These are phyloP conservation scores for Scrobipalpa atriplicella DNA, from an alignment of 2,888 invertebrate species.

Conservation along the genomic window DNA sequence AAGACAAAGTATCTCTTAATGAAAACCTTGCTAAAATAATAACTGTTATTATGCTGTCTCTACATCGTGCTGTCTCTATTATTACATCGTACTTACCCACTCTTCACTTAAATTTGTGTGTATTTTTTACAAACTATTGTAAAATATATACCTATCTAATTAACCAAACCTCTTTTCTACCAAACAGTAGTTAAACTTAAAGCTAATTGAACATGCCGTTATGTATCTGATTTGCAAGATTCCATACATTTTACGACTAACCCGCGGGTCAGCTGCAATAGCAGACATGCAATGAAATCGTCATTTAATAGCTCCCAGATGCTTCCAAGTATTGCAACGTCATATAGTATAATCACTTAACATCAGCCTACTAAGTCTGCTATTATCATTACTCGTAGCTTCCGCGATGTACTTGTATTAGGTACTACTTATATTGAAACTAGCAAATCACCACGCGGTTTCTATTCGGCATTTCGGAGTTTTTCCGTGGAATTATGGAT, in stretches of 20 bases:
- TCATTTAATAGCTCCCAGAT: conserved; percentile 1
- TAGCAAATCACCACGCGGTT: too few relatives aligned
- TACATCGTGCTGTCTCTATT: too few relatives aligned
- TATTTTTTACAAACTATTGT: too few relatives aligned
- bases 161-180: too few relatives aligned
- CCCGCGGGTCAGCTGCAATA: neutral
- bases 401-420: conserved; percentile 40
- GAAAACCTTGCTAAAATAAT: neutral
- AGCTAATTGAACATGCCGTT: conserved; percentile 28
- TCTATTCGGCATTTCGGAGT: too few relatives aligned
- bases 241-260: neutral
- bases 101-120: too few relatives aligned
- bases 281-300: neutral
- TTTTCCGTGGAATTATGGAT: too few relatives aligned
- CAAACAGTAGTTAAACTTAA: neutral
- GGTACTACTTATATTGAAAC: conserved; percentile 31
- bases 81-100: too few relatives aligned
- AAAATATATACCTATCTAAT: too few relatives aligned
- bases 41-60: neutral
- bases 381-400: conserved; percentile 42
- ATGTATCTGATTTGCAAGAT: neutral
- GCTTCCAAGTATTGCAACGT: neutral
- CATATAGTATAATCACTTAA: neutral
- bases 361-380: neutral
- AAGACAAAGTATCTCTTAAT: neutral